These are phyloP conservation scores for Elephantulus edwardii DNA, from an alignment of 2,113 vertebrate species.

Conservation along the genomic window DNA sequence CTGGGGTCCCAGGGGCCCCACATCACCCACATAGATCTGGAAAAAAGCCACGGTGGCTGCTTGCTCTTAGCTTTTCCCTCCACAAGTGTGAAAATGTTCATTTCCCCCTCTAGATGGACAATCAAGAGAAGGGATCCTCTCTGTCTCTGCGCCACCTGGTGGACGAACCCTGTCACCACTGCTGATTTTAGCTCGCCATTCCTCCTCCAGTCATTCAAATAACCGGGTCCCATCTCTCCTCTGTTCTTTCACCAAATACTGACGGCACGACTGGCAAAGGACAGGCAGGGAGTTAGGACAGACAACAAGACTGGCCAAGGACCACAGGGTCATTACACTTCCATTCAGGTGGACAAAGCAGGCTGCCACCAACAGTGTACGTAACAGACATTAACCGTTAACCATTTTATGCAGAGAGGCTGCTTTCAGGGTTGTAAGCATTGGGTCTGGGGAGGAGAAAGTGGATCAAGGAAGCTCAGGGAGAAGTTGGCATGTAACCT, in stretches of 20 bases:
- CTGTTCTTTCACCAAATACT: no score
- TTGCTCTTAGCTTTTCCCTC: fast-evolving
- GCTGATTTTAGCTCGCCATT: fast-evolving
- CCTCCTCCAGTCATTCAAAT: no score
- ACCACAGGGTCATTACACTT: no score
- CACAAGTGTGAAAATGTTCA: fast-evolving
- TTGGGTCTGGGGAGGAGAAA: neutral
- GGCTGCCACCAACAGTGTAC: no score
- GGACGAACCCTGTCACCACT: neutral
- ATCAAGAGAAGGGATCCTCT: neutral
- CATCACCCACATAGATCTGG: fast-evolving
- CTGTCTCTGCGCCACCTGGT: conserved; percentile 19
- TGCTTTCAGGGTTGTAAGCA: no score
- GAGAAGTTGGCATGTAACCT: neutral
- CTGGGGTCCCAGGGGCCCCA: fast-evolving
- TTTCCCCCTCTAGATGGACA: fast-evolving
- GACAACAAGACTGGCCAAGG: no score
- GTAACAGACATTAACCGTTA: no score
- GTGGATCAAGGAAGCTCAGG: neutral
- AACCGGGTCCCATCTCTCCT: no score
- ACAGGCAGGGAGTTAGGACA: no score
- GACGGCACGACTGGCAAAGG: no score
- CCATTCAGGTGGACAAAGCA: no score
- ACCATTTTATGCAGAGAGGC: no score
- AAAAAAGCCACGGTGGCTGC: neutral